A percentile compares a stretch with the other conserved stretches of the same genome.
These are phyloP conservation scores for Xylocopa sonorina DNA, from an alignment of 1,140 invertebrate species.

Conservation along the genomic window DNA sequence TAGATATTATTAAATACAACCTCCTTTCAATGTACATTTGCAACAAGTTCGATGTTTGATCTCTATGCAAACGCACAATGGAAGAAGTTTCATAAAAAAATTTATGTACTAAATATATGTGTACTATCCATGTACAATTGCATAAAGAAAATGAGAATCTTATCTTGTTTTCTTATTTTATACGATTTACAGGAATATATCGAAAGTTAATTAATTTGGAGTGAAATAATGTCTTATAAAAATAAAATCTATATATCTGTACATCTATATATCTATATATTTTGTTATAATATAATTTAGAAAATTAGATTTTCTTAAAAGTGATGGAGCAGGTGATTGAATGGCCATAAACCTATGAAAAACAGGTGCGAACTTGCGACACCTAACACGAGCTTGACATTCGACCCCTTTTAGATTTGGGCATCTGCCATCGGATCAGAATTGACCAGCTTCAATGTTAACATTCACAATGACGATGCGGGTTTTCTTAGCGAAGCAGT, in stretches of 20 bases:
- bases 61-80: too few species aligned
- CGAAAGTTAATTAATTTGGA: neutral
- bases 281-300: neutral
- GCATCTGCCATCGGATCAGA: constrained; percentile 76
- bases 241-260: neutral
- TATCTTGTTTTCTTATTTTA: too few species aligned
- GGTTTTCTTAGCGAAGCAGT: constrained; percentile 71
- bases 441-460: constrained; percentile 74
- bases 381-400: constrained; percentile 77
- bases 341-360: neutral
- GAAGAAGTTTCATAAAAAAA: too few species aligned
- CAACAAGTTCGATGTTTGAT: too few species aligned
- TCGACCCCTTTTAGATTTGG: constrained; percentile 80
- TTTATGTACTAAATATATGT: too few species aligned
- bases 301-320: neutral
- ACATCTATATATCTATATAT: neutral
- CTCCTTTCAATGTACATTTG: too few species aligned
- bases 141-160: too few species aligned
- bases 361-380: neutral
- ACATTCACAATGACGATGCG: constrained; percentile 61
- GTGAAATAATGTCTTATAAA: neutral
- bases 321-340: neutral
- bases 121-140: too few species aligned
- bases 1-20: too few species aligned
- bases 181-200: too few species aligned